Conservation (phyloP, 2,888 invertebrate genomes). For the Axea sp. region DNA sequence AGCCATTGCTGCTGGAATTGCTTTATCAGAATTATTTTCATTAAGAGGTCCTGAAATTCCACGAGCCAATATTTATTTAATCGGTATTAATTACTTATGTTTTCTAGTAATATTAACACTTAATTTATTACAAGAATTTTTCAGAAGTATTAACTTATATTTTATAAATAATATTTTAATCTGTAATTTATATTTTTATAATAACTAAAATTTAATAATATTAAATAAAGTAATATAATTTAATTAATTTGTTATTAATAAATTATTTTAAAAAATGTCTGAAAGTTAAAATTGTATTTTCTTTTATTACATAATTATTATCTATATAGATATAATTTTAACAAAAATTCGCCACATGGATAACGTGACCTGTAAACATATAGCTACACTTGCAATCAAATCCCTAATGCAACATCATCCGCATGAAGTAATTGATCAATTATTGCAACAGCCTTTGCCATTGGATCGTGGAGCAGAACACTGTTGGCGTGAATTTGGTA, state of each 20-base stretch:
- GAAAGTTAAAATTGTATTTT: too few relatives aligned
- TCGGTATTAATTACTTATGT: constrained; percentile 65
- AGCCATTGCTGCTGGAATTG: constrained; percentile 71
- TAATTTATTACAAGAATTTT: too few relatives aligned
- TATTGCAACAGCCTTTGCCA: constrained; percentile 73
- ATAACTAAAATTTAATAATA: too few relatives aligned
- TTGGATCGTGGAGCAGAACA: constrained; percentile 71
- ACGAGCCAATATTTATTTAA: constrained; percentile 69
- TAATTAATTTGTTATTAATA: too few relatives aligned
- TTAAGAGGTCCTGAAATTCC: constrained; percentile 73
- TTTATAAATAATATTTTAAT: too few relatives aligned
- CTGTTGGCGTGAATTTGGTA: constrained; percentile 74
- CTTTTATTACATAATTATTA: too few relatives aligned
- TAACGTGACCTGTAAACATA: constrained; percentile 69
- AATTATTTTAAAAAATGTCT: too few relatives aligned
- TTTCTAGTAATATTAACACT: too few relatives aligned
- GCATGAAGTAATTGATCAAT: constrained; percentile 71
- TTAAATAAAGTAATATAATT: too few relatives aligned
- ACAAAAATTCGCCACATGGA: constrained; percentile 74
- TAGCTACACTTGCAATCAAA: constrained; percentile 70
- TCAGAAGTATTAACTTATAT: too few relatives aligned
- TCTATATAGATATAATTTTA: constrained; percentile 70
- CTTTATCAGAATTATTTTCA: constrained; percentile 70
- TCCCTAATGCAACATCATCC: constrained; percentile 70
- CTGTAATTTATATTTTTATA: too few relatives aligned